Conservation (phyloP, 2,113 vertebrate species). For the Thamnaconus septentrionalis region DNA sequence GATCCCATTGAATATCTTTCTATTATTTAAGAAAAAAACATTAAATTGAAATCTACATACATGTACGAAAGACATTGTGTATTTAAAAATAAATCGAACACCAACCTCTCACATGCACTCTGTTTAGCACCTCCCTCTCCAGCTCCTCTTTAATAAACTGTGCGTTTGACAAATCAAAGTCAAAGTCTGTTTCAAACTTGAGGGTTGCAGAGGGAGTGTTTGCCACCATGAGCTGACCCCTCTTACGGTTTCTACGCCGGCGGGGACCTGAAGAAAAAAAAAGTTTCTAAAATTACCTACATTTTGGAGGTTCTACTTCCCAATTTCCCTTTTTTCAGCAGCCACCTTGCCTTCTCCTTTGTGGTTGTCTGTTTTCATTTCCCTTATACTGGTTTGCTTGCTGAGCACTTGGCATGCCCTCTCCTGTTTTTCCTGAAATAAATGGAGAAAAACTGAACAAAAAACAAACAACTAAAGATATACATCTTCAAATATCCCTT, state of each 20-base stretch:
- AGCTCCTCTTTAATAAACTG: constrained; percentile 93
- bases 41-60: too few relatives aligned
- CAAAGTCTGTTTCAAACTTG: constrained; percentile 96
- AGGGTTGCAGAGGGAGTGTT: constrained; percentile 82
- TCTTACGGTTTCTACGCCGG: constrained; percentile 84
- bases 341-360: constrained; percentile 86
- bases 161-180: constrained; percentile 96
- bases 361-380: constrained; percentile 83
- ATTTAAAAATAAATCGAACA: background rate
- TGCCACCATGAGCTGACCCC: constrained; percentile 84
- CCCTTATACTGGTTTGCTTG: constrained; percentile 70
- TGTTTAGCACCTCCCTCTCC: constrained; percentile 85
- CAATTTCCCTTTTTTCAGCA: background rate
- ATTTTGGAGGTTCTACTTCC: background rate
- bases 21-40: too few relatives aligned
- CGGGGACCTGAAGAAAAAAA: constrained; percentile 78
- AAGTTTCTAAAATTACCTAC: background rate
- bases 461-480: too few relatives aligned
- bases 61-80: too few relatives aligned
- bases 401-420: constrained; percentile 68
- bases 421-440: constrained; percentile 32
- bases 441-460: background rate
- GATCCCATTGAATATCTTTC: too few relatives aligned
- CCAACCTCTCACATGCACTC: constrained; percentile 83
- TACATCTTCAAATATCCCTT: background rate